A percentile compares a stretch with the other conserved stretches of the same genome.
Evolutionary conservation across 2,888 invertebrate species (phyloP).

Genomic region (Rhodophaea formosa): DNA sequence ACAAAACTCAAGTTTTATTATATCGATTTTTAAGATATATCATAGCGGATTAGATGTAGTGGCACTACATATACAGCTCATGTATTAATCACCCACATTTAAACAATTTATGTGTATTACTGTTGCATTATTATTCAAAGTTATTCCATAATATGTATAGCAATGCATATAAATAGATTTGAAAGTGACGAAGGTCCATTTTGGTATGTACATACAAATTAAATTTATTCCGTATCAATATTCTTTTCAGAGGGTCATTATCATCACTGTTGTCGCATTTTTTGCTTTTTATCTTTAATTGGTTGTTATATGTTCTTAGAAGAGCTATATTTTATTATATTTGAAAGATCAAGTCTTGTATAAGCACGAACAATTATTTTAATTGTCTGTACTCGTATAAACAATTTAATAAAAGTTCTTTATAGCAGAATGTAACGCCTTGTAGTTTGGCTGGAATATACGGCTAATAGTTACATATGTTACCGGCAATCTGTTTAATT

Average conservation of each 20-base stretch:
- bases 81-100: neutral
- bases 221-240: neutral
- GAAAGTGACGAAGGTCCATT: neutral
- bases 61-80: slow-evolving; percentile 1
- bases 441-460: too few species aligned
- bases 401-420: too few species aligned
- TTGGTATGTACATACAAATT: neutral
- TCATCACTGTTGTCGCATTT: neutral
- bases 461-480: too few species aligned
- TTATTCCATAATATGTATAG: neutral
- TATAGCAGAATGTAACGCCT: too few species aligned
- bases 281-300: too few species aligned
- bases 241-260: neutral
- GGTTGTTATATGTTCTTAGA: too few species aligned
- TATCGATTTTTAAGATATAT: neutral
- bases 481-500: too few species aligned
- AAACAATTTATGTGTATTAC: neutral
- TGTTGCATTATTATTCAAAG: slow-evolving; percentile 3
- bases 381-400: too few species aligned
- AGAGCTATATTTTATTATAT: too few species aligned
- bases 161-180: neutral
- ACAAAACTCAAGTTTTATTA: neutral
- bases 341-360: too few species aligned
- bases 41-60: neutral
- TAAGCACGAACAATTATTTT: too few species aligned